Percentiles rank a stretch among this genome's conserved stretches.
Conservation (phyloP, 2,888 invertebrate species). For the Xestia c-nigrum region DNA sequence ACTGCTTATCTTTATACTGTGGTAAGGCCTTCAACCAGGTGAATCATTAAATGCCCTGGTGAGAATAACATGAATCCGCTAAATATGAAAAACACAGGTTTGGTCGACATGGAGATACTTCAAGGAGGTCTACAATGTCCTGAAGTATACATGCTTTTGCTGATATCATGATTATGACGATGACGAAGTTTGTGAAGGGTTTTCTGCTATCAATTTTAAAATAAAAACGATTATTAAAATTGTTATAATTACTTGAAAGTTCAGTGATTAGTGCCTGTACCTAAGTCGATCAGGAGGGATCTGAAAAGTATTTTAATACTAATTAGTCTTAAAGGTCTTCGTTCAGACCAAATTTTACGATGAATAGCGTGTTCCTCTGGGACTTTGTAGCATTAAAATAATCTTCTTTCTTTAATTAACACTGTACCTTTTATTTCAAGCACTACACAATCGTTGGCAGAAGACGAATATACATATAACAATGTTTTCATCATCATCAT, state of each 20-base stretch:
- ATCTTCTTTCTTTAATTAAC: neutral
- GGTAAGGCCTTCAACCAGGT: neutral
- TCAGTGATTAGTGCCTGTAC: neutral
- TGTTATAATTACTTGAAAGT: neutral
- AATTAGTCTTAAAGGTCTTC: slow-evolving; percentile 14
- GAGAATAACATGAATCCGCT: neutral
- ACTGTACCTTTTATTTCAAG: neutral
- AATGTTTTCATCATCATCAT: too few species aligned
- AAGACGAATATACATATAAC: neutral
- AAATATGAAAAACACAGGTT: too few species aligned
- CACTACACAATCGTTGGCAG: neutral
- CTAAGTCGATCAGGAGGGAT: neutral
- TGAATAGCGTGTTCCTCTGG: neutral
- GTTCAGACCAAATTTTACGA: neutral
- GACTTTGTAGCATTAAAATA: neutral
- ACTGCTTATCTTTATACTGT: too few species aligned
- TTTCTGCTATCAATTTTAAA: neutral
- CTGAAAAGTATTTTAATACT: neutral
- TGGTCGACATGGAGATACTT: too few species aligned
- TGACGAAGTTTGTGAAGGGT: too few species aligned
- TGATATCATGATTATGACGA: neutral
- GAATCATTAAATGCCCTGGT: neutral
- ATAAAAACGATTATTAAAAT: neutral
- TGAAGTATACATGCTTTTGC: neutral
- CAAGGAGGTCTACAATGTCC: neutral